Percentiles rank a stretch among this genome's conserved stretches.
These are phyloP conservation scores for Caenorhabditis elegans DNA, from an alignment of 1,140 invertebrate species.

Conservation along the genomic window WBcel235 BX284605.5:20467501-20468000, in stretches of 20 bases:
- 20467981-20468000: conserved; percentile 36
- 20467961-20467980: conserved; percentile 27
- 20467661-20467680: conserved; percentile 23
- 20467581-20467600: conserved; percentile 38
- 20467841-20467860: conserved; percentile 36
- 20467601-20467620: conserved; percentile 5
- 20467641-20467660: conserved; percentile 23
- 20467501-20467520: too few relatives aligned
- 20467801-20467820: conserved; percentile 35
- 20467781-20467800: background rate
- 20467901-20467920: conserved; percentile 19
- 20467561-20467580: conserved; percentile 15
- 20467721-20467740: background rate
- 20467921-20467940: background rate
- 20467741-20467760: background rate
- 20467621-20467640: background rate
- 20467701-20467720: background rate
- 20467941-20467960: background rate
- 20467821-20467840: conserved; percentile 12
- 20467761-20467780: background rate
- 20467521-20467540: background rate
- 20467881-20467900: conserved; percentile 3
- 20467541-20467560: background rate
- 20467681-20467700: background rate
- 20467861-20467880: conserved; percentile 22